Percentiles rank a stretch among this genome's conserved stretches.
These are phyloP conservation scores for Myripristis jacobus DNA, from an alignment of 2,797 vertebrate species.

Conservation along the genomic window DNA sequence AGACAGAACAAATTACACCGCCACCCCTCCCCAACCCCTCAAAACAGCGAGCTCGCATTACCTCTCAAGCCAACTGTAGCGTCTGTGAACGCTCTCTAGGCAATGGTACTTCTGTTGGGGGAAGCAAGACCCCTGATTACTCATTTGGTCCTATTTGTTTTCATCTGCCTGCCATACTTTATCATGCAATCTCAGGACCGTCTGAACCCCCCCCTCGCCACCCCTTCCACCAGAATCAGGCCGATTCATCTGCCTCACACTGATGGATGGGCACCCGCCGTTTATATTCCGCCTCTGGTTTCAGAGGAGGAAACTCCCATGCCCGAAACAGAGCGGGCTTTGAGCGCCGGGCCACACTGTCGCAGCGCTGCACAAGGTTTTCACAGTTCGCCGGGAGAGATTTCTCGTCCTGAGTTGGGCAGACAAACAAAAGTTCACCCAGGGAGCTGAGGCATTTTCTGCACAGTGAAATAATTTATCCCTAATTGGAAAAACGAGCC, in stretches of 20 bases:
- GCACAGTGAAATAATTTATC: constrained; percentile 16
- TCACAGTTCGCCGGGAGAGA: constrained; percentile 12
- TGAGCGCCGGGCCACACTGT: constrained; percentile 28
- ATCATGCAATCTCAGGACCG: constrained; percentile 69
- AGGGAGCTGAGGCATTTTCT: background rate
- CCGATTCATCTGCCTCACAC: constrained; percentile 67
- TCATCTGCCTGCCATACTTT: constrained; percentile 67
- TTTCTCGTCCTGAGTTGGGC: background rate
- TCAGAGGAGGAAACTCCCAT: constrained; percentile 58
- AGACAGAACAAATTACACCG: constrained; percentile 76
- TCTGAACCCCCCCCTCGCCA: constrained; percentile 26
- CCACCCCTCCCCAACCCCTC: constrained; percentile 13
- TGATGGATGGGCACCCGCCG: constrained; percentile 76
- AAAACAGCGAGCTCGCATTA: constrained; percentile 61
- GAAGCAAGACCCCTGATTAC: constrained; percentile 60
- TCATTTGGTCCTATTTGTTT: constrained; percentile 77
- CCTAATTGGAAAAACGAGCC: constrained; percentile 53
- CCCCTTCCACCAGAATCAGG: constrained; percentile 59
- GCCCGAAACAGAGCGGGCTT: constrained; percentile 50
- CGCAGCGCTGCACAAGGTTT: constrained; percentile 44
- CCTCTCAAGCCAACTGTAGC: constrained; percentile 41
- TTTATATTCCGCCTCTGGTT: constrained; percentile 58
- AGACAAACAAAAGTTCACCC: background rate
- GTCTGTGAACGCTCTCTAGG: constrained; percentile 42
- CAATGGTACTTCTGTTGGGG: constrained; percentile 49